phyloP scores from a whole-genome alignment of 64 coral and sea anemone genomes.

The Pocillopora damicornis region DNA sequence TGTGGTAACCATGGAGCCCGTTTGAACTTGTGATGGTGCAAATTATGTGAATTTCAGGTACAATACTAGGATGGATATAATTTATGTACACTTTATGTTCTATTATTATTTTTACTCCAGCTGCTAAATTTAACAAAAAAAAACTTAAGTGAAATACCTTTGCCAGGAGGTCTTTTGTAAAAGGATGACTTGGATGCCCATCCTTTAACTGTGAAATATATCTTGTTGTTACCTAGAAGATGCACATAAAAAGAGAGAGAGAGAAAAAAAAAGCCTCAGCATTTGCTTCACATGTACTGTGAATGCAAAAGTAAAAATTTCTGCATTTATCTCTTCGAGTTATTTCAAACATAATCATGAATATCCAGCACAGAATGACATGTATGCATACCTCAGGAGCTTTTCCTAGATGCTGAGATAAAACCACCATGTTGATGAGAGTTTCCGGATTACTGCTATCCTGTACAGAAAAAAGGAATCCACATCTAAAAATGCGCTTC shows the following conservation, averaged over 20 bases:
- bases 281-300: not conserved
- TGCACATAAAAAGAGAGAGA: not conserved
- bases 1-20: too few relatives aligned
- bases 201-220: constrained; percentile 94
- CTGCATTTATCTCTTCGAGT: too few relatives aligned
- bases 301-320: too few relatives aligned
- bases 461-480: constrained; percentile 18
- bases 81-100: too few relatives aligned
- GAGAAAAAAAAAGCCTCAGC: not conserved
- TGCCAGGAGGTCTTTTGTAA: constrained; percentile 70
- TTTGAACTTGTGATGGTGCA: too few relatives aligned
- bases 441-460: constrained; percentile 97
- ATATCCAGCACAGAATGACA: not conserved
- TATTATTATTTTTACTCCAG: too few relatives aligned
- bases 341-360: not conserved
- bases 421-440: constrained; percentile 77
- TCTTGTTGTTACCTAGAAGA: constrained; percentile 80
- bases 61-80: too few relatives aligned
- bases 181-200: constrained; percentile 75
- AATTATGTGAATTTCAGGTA: too few relatives aligned
- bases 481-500: not conserved
- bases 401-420: constrained; percentile 97
- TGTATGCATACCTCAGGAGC: constrained; percentile 73
- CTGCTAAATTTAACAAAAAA: not conserved
- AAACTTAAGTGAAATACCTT: constrained; percentile 52